Base-by-base conservation (phyloP, 2,888 invertebrate genomes). In the Calameuta pallipes region DNA sequence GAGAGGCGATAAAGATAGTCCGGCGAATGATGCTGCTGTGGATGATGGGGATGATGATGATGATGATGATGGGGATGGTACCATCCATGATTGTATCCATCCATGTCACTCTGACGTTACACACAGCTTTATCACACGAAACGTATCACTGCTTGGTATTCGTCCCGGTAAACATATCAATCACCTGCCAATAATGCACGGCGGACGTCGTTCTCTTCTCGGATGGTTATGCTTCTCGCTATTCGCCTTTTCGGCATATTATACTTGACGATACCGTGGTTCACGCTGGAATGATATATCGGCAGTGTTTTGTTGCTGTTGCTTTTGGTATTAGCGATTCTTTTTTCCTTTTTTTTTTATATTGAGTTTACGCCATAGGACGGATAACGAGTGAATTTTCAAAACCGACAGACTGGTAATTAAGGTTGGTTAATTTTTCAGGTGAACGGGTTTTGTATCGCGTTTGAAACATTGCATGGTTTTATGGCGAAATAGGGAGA, bases 1-100 rank as follows among this genome's bases (percentile, higher is more conserved):
- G 91, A 91, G 82, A 91, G 90, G 82, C 91, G 89, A 86, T 91
- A 91, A 69, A 91, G 89, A 83, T 91, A 91, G 87, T 91, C 89
- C 84, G 90, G 87, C 56, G 89, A 87, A 82, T 89, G 89, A 82
- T 90, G 89, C 82, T 89, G 89, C 34, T 84, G 83, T 78, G 86
- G 83, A 76, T 87, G 81, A 80, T 85, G 83, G 68, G 79, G 82
- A 75, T 84, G 83, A 83, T 83, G 81, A 80, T 85, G 83, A 78
- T 86, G 83, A 75, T 86, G 85, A 79, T 86, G 87, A 80, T 87
- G 87, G 80, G 12, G 36, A 12, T 86, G 86, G 82, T 88, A 89
- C 89, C 89, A 89, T 80, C 84, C 84, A 76, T 88, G 85, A 82
- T 89, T 87, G 85, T 88, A 89, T 79, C 86, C 88, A 80, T 88